These are phyloP conservation scores for Aldrovandia affinis DNA, from an alignment of 2,797 vertebrate species.

Conservation along the genomic window DNA sequence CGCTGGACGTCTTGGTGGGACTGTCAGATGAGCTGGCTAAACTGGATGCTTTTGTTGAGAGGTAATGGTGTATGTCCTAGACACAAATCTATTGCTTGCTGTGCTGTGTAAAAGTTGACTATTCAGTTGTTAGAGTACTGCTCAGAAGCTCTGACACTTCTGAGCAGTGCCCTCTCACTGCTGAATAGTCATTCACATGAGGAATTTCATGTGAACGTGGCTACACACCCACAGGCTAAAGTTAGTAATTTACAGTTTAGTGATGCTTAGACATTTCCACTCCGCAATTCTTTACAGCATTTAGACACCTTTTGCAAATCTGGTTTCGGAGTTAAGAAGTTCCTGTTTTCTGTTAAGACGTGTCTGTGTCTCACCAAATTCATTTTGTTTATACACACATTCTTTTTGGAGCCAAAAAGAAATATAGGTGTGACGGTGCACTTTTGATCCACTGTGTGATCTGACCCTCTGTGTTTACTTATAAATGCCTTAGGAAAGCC, in stretches of 20 bases:
- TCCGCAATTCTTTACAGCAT: conserved; percentile 60
- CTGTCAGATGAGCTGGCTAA: conserved; percentile 96
- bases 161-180: too few species aligned
- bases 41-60: conserved; percentile 92
- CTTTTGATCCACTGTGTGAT: conserved; percentile 22
- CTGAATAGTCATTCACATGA: conserved; percentile 57
- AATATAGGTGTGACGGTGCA: conserved; percentile 52
- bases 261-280: conserved; percentile 61
- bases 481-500: neutral
- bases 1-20: conserved; percentile 93
- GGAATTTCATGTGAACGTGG: conserved; percentile 70
- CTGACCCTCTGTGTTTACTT: neutral
- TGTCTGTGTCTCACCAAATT: neutral
- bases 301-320: conserved; percentile 57
- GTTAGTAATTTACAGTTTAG: conserved; percentile 64
- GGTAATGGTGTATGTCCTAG: conserved; percentile 68
- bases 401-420: conserved; percentile 50
- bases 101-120: too few species aligned
- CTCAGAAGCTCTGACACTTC: neutral
- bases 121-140: neutral
- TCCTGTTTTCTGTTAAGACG: too few species aligned
- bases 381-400: conserved; percentile 8
- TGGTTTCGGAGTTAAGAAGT: too few species aligned
- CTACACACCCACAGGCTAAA: conserved; percentile 57
- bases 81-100: neutral